Base-by-base conservation (phyloP, 2,797 vertebrate species). In the Gymnothorax reevesii region DNA sequence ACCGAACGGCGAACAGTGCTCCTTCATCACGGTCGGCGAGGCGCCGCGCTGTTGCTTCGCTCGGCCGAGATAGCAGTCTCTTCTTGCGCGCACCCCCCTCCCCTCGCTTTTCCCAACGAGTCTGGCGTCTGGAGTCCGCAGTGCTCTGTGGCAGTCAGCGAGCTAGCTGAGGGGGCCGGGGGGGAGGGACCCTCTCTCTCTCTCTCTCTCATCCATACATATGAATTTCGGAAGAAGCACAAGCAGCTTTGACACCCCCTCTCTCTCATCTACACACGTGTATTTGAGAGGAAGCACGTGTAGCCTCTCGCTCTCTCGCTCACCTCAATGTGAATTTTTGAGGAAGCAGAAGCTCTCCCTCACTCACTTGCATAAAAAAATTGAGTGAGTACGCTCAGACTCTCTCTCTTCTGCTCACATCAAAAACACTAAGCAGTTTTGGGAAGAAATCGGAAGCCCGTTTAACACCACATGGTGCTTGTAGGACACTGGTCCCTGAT, bases 1-100 rank as follows among this genome's bases (percentile, higher is more conserved):
- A 71, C 52, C 60, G 8, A 57, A 55, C 3, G 88, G 60, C 17
- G 20, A 54, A 49, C 57, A n/a, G 71, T 27, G 88, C 66, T 89
- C 86, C 62, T 89, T 87, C 88, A 97, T 97, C 91, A 90, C 94
- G 88, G 87, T 92, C 89, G 89, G 52, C 55, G 79, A 71, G 84
- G 60, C 33, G 75, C 27, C 71, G 12, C 27, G 27, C 69, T 42
- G 69, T 10, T 27, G 13, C 7, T 73, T 6, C 27, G 2, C 71
- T 33, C 27, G 71, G 71, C 1, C 10, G 42, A 33, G 71, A 49
- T 27, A 42, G 71, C 71, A 42, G 3, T 12, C 25, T 75, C 15
- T 42, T 17, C 71, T 33, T 33, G n/a, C 8, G 71, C 33, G 12
- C 71, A 77, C 7, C 13, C 73, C 49, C 73, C 49, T 57, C 88